phyloP scores from a whole-genome alignment of 2,113 vertebrate species.

The Solea solea region DNA sequence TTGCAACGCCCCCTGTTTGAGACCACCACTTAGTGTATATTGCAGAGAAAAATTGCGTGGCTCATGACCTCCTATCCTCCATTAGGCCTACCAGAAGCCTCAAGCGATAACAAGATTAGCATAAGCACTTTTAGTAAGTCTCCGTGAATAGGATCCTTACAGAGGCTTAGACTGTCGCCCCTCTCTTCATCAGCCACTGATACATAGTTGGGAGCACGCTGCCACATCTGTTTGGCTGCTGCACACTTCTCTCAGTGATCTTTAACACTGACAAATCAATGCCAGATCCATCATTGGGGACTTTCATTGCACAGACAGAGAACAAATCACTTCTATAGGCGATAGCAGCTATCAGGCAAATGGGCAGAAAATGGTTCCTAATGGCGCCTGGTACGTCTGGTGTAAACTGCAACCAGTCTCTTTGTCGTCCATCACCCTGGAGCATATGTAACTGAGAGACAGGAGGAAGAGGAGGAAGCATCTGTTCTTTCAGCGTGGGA shows the following conservation, averaged over 20 bases:
- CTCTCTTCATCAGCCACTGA: constrained; percentile 46
- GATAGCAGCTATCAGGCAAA: constrained; percentile 76
- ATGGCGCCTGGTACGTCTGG: constrained; percentile 69
- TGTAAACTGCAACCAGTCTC: constrained; percentile 61
- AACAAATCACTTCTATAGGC: constrained; percentile 68
- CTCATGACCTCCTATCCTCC: constrained; percentile 48
- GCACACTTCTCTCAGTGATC: constrained; percentile 45
- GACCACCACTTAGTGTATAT: constrained; percentile 12
- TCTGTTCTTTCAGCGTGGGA: constrained; percentile 66
- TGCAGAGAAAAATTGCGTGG: constrained; percentile 34
- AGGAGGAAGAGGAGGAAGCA: constrained; percentile 43
- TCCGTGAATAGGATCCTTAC: constrained; percentile 68
- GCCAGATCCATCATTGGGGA: constrained; percentile 66
- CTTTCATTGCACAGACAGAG: constrained; percentile 34
- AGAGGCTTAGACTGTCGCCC: constrained; percentile 63
- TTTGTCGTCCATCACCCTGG: constrained; percentile 63
- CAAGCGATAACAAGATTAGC: constrained; percentile 75
- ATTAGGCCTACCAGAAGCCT: constrained; percentile 54
- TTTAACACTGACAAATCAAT: constrained; percentile 56
- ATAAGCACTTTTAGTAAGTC: constrained; percentile 72
- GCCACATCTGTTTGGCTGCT: constrained; percentile 44
- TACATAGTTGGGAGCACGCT: constrained; percentile 54
- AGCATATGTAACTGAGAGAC: constrained; percentile 56
- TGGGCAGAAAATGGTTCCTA: constrained; percentile 73
- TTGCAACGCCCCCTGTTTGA: neutral